phyloP scores from a whole-genome alignment of 2,113 vertebrate genomes.

The Echinops telfairi region DNA sequence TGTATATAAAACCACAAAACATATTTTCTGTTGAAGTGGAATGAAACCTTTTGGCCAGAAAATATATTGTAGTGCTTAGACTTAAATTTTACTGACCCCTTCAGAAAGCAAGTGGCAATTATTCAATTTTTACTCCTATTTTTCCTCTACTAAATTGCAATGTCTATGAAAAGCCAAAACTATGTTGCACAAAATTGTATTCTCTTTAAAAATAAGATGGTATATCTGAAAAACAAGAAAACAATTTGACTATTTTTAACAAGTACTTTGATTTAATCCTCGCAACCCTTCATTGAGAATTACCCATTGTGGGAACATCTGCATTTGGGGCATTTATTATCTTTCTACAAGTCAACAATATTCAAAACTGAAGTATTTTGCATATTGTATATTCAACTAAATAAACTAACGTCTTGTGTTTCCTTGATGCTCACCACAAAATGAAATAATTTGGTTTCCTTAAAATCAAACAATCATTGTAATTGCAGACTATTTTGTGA shows the following conservation, averaged over 20 bases:
- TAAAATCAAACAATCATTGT: conserved; percentile 84
- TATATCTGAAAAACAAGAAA: conserved; percentile 41
- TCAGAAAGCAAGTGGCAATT: background rate
- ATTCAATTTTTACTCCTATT: background rate
- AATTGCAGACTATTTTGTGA: conserved; percentile 82
- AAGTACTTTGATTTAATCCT: conserved; percentile 64
- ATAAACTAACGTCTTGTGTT: conserved; percentile 77
- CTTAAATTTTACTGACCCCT: background rate
- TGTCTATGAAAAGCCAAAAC: background rate
- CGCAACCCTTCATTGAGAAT: background rate
- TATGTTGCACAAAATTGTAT: background rate
- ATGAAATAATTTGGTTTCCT: conserved; percentile 82
- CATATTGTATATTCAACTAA: conserved; percentile 79
- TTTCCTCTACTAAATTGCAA: background rate
- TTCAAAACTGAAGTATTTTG: conserved; percentile 80
- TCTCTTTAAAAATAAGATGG: background rate
- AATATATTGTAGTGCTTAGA: background rate
- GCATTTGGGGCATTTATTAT: conserved; percentile 77
- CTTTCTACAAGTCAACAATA: conserved; percentile 73
- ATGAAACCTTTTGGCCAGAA: background rate
- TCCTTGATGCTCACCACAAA: conserved; percentile 77
- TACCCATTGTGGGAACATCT: conserved; percentile 82
- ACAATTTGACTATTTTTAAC: conserved; percentile 52
- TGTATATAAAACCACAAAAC: background rate
- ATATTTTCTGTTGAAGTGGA: background rate